phyloP scores from a whole-genome alignment of 2,797 vertebrate species.

The Scleropages formosus region DNA sequence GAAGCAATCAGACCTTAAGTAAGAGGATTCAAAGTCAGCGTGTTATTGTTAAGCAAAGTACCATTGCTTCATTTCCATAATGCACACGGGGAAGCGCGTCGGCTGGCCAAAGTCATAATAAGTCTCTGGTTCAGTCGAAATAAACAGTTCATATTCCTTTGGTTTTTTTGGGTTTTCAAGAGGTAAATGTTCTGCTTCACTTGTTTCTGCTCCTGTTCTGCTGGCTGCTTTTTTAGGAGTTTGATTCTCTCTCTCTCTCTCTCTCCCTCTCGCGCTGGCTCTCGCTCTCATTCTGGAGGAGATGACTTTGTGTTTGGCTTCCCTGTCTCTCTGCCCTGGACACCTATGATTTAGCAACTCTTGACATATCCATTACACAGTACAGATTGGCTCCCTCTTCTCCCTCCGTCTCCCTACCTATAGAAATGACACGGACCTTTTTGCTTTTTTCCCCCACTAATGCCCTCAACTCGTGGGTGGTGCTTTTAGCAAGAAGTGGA shows the following conservation, averaged over 20 bases:
- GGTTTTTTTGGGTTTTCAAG: slow-evolving; percentile 33
- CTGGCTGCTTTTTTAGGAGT: slow-evolving; percentile 26
- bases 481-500: slow-evolving; percentile 70
- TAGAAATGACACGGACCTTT: slow-evolving; percentile 74
- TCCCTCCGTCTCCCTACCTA: slow-evolving; percentile 67
- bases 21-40: slow-evolving; percentile 84
- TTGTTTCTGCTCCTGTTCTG: slow-evolving; percentile 9
- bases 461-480: slow-evolving; percentile 68
- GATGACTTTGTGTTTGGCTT: slow-evolving; percentile 74
- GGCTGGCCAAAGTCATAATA: slow-evolving; percentile 46
- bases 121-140: slow-evolving; percentile 60
- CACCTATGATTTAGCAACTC: slow-evolving; percentile 83
- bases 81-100: slow-evolving; percentile 53
- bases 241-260: slow-evolving; percentile 39
- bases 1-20: slow-evolving; percentile 85
- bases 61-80: slow-evolving; percentile 78
- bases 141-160: slow-evolving; percentile 59
- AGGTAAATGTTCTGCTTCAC: slow-evolving; percentile 23
- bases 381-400: slow-evolving; percentile 77
- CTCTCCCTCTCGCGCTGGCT: slow-evolving; percentile 40
- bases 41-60: slow-evolving; percentile 82
- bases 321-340: slow-evolving; percentile 72
- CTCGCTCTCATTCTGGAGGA: slow-evolving; percentile 46
- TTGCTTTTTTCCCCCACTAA: slow-evolving; percentile 55
- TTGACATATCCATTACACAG: slow-evolving; percentile 82